Evolutionary conservation across 1,140 invertebrate species (phyloP), one percentile per base, ranked within the genome.

Genomic region (Calliphora vicina): DNA sequence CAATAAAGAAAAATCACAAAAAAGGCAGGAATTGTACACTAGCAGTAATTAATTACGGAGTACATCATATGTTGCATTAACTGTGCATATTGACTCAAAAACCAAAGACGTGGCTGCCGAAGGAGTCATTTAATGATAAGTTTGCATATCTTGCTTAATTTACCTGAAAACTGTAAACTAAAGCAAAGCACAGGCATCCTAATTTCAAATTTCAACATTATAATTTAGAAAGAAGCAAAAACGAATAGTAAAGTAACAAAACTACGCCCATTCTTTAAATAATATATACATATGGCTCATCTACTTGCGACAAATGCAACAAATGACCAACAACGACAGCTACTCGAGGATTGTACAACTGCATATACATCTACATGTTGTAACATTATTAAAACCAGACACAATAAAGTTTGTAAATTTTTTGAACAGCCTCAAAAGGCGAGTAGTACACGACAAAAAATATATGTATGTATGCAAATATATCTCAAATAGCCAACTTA

Each of bases 351-450:
- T 67, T 67, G 3, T 67, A 67, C 20, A n/a, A 67, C 61, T 25
- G n/a, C 15, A 15, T 17, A 57, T n/a, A 25, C 6, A 67, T 67
- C 35, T 10, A 6, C 17, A 67, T 67, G 61, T 23, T 67, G 61
- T 23, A 23, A 67, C n/a, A 67, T 67, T 67, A 67, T 67, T 20
- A 67, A 67, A 67, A 67, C 61, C 61, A 67, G 61, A 67, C 61
- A 23, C 20, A 67, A 23, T 67, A 67, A 25, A 25, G 61, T 67
- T 67, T 67, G 20, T 23, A 67, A 4, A 67, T 20, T 23, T 23
- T 50, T 50, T 50, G 25, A 23, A 9, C 61, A 67, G 23, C 23
- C 17, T 35, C 35, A 25, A 67, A 67, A 23, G 20, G n/a, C 50
- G n/a, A 57, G 5, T n/a, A 57, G 1, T n/a, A 57, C 17, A 67